These are phyloP conservation scores for Micrasema longulum DNA, from an alignment of 1,140 invertebrate genomes.

Conservation along the genomic window DNA sequence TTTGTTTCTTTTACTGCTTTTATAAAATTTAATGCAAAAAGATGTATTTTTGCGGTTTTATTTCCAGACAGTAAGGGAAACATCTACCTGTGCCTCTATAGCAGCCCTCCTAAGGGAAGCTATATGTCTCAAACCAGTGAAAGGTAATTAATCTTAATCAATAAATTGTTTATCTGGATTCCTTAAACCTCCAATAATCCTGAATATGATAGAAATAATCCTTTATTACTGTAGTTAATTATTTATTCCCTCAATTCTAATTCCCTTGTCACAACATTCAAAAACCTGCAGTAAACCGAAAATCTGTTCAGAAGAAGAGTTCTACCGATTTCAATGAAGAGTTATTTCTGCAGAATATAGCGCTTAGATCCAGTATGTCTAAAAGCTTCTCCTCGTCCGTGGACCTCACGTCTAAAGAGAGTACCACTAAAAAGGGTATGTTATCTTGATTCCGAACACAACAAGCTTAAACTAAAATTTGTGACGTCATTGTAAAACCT, in stretches of 20 bases:
- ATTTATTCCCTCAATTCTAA: no score
- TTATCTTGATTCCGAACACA: no score
- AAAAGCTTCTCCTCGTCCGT: conserved; percentile 3
- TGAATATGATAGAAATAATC: no score
- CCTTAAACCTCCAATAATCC: no score
- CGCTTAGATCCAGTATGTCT: conserved; percentile 38
- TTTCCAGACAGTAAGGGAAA: conserved; percentile 61
- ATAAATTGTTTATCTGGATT: no score
- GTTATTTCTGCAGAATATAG: conserved; percentile 11
- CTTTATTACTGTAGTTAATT: no score
- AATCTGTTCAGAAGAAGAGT: conserved; percentile 49
- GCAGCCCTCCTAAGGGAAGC: conserved; percentile 64
- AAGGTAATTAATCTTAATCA: no score
- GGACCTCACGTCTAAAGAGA: conserved; percentile 55
- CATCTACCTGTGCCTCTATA: conserved; percentile 61
- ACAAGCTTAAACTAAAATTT: no score
- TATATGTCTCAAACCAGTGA: conserved; percentile 65
- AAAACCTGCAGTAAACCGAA: conserved; percentile 35
- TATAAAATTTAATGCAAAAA: background rate
- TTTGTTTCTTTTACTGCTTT: background rate
- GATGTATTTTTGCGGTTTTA: background rate
- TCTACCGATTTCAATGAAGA: conserved; percentile 41
- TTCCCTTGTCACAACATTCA: no score
- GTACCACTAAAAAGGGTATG: conserved; percentile 63
- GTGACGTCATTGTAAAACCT: no score